Percentiles rank a stretch among this genome's conserved stretches.
Evolutionary conservation across 2,113 vertebrate genomes (phyloP).

Genomic region (Amphiprion percula): DNA sequence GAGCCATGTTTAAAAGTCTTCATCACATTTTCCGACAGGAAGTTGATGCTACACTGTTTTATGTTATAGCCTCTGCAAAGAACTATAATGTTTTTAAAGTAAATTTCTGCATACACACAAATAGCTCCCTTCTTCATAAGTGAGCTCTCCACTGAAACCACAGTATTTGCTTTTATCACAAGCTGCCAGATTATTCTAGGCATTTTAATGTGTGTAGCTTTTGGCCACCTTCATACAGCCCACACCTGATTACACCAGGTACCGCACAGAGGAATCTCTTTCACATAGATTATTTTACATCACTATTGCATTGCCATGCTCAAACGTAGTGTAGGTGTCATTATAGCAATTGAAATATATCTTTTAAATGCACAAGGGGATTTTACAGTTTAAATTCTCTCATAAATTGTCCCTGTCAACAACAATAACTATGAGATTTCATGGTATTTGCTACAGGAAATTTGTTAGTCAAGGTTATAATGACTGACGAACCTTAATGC

Average conservation of each 20-base stretch:
- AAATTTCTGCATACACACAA: slow-evolving; percentile 33
- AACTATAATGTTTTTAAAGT: slow-evolving; percentile 18
- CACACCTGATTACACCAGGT: slow-evolving; percentile 53
- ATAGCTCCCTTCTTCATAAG: slow-evolving; percentile 1
- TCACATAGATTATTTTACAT: slow-evolving; percentile 55
- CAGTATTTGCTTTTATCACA: slow-evolving; percentile 37
- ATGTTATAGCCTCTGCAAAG: neutral
- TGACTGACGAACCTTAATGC: slow-evolving; percentile 47
- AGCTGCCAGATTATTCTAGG: slow-evolving; percentile 45
- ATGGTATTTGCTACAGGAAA: slow-evolving; percentile 48
- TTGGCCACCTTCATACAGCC: slow-evolving; percentile 52
- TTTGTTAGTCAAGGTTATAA: slow-evolving; percentile 60
- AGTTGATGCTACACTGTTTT: neutral
- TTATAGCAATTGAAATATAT: slow-evolving; percentile 35
- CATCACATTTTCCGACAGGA: accelerated
- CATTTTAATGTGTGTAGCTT: slow-evolving; percentile 46
- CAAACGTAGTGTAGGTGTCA: slow-evolving; percentile 44
- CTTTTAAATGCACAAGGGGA: slow-evolving; percentile 44
- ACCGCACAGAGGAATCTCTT: slow-evolving; percentile 13
- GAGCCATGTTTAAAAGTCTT: neutral
- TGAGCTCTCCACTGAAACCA: slow-evolving; percentile 27
- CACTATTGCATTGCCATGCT: slow-evolving; percentile 32
- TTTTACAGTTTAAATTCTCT: slow-evolving; percentile 54
- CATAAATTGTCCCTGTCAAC: slow-evolving; percentile 32
- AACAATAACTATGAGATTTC: slow-evolving; percentile 38